phyloP scores from a whole-genome alignment of 2,888 invertebrate species.

The Drosophila fungiperda region DNA sequence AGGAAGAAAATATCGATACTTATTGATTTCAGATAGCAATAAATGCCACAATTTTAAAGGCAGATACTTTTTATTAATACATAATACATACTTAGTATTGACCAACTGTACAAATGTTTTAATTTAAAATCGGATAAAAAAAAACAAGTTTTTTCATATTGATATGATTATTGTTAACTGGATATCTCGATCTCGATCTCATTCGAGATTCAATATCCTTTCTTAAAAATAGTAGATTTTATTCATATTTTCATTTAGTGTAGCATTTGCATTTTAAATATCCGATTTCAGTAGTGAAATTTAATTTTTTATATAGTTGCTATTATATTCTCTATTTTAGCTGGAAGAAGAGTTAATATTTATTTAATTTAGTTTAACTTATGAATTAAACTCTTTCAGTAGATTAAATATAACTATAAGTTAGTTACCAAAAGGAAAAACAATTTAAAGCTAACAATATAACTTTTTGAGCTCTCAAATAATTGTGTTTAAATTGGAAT shows the following conservation, averaged over 20 bases:
- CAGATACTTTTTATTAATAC: neutral
- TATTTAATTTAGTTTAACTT: neutral
- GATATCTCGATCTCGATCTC: neutral
- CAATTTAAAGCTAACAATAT: neutral
- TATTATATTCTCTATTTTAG: neutral
- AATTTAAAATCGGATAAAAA: neutral
- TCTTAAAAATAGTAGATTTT: neutral
- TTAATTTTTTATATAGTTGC: neutral
- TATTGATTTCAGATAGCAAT: neutral
- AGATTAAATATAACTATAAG: neutral
- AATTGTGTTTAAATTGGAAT: conserved; percentile 70
- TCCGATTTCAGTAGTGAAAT: neutral
- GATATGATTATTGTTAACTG: neutral
- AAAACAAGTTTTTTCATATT: neutral
- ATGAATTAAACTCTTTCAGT: neutral
- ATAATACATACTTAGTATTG: neutral
- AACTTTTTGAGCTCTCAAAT: conserved; percentile 26
- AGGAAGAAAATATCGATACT: neutral
- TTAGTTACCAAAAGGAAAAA: neutral
- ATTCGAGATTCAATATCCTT: neutral
- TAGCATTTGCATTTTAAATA: neutral
- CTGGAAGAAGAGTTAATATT: neutral
- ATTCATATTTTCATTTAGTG: neutral
- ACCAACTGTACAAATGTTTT: neutral
- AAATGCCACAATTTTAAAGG: rapidly evolving